Base-by-base conservation (phyloP, 2,797 vertebrate genomes). In the Urocyon cinereoargenteus region DNA sequence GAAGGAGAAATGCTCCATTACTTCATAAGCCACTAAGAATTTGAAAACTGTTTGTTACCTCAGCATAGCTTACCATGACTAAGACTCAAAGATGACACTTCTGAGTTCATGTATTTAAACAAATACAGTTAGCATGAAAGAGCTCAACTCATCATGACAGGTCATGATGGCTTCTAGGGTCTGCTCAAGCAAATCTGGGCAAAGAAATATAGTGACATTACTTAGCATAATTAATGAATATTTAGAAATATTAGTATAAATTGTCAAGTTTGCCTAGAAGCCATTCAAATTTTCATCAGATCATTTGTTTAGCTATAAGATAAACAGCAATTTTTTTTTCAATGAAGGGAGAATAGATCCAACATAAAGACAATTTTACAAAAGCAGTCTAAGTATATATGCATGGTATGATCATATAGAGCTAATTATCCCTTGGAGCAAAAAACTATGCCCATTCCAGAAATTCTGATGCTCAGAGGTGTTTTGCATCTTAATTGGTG, bases 401-500 rank as follows among this genome's bases (percentile, higher is more conserved):
- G n/a, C 36, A 49, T 7, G 16, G 22, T 77, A 15, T 90, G 22
- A 31, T 85, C 45, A 45, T 18, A 89, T 0, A 62, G 22, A 73
- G 28, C 45, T 59, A 62, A 78, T 53, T 49, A 62, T 36, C 31
- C 68, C 14, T 62, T 40, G 26, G 34, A 86, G 22, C 59, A 86
- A 77, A 95, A 95, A 61, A 34, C n/a, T 19, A 45, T 55, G 34
- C 72, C 40, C 36, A 82, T 24, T 93, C 92, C 68, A 82, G 72
- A 95, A 96, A 92, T 49, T 70, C 0, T 10, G 49, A 95, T 49
- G 36, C 31, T 36, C 31, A 90, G 68, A 94, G 28, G 15, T 22
- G 22, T 70, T 95, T 70, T 91, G 8, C 36, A 2, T 82, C 79
- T 96, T 93, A 96, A 93, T 72, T 94, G 55, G 57, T 91, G 81